Base-by-base conservation (phyloP, 2,888 invertebrate genomes). In the Lumbricus terrestris region DNA sequence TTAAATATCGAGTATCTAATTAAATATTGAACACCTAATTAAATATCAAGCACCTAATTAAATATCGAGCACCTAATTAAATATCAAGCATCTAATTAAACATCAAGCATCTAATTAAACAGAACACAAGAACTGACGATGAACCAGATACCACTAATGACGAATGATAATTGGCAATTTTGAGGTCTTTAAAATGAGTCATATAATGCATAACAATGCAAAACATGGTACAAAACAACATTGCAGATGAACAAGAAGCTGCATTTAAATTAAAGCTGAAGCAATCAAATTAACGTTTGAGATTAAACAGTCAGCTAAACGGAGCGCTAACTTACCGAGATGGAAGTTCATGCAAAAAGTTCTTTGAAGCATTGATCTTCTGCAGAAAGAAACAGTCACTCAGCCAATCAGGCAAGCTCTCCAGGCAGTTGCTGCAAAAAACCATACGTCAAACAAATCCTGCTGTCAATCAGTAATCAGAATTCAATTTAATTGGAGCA, bases 331-430 rank as follows among this genome's bases (percentile, higher is more conserved):
- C 16, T 90, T 88, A 93, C 93, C 91, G 92, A 35, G 91, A 38
- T 33, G 95, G 95, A 5, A 95, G 92, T 23, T 92, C 90, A 29
- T 92, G 92, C 13, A 95, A 92, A 35, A 92, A 91, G 92, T 95
- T 95, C 92, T 95, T 93, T 91, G 94, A 94, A 90, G 94, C 94
- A 91, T 94, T 93, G 33, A 95, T 92, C 88, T 94, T 94, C 38
- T 94, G 93, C 92, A 95, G 92, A 92, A 94, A 94, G 93, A 94
- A 94, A 92, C 95, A 94, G 92, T 95, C 94, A 90, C 94, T 93
- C 88, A 95, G 90, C 95, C 95, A 95, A 23, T 93, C 92, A 6
- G 95, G 95, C 37, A 95, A 92, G 33, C 91, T 91, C 34, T 92
- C 92, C 85, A 95, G 91, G 90, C 93, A 92, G 93, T 95, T 95